Conservation (phyloP, 2,797 vertebrate genomes). For the Thamnophis elegans region DNA sequence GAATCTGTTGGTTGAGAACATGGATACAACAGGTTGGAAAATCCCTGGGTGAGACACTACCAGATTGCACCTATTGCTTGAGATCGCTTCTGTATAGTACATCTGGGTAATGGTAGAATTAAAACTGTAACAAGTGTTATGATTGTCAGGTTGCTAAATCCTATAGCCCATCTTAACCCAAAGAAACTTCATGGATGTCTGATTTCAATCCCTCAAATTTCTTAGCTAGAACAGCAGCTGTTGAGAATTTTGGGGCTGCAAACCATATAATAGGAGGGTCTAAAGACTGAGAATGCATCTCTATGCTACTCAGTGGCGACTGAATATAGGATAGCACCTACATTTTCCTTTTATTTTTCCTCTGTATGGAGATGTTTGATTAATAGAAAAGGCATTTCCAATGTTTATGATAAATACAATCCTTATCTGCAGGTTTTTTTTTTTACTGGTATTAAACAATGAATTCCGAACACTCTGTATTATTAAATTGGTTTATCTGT, state of each 20-base stretch:
- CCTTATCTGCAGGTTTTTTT: slow-evolving; percentile 54
- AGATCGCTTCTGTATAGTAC: background rate
- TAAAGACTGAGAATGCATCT: background rate
- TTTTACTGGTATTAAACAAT: slow-evolving; percentile 68
- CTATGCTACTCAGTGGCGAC: background rate
- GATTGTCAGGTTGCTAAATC: background rate
- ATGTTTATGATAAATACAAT: slow-evolving; percentile 58
- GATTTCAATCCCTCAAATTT: background rate
- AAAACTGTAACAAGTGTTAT: background rate
- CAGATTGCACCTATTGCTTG: background rate
- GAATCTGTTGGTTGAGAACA: background rate
- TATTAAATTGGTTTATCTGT: slow-evolving; percentile 58
- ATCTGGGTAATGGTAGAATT: background rate
- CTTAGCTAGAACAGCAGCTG: background rate
- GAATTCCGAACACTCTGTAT: slow-evolving; percentile 60
- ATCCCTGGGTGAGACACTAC: no score
- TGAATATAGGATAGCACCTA: background rate
- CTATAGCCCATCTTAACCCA: background rate
- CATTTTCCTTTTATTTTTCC: background rate
- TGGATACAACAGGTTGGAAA: background rate
- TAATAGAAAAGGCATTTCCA: slow-evolving; percentile 40
- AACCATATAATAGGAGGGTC: background rate
- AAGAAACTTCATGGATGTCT: background rate
- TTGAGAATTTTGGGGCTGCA: background rate
- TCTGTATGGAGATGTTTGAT: background rate